Evolutionary conservation across 1,140 invertebrate species (phyloP).

Genomic region (Cryptotermes secundus): DNA sequence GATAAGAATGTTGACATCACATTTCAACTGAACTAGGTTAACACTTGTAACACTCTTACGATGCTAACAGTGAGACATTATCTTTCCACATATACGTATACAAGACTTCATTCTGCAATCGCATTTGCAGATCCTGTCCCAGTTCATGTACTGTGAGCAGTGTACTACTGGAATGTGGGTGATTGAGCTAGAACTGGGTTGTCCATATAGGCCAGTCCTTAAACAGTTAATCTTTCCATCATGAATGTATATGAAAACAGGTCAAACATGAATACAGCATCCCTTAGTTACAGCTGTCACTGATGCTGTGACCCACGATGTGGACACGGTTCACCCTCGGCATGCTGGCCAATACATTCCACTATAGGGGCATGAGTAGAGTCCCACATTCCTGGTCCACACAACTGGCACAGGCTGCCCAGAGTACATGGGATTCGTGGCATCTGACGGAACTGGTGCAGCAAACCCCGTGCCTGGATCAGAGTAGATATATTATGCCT

Average conservation of each 20-base stretch:
- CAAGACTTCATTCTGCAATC: too few species aligned
- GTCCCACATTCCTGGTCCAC: slow-evolving; percentile 91
- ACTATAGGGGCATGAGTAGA: slow-evolving; percentile 78
- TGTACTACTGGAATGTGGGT: neutral
- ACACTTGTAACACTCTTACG: too few species aligned
- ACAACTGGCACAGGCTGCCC: slow-evolving; percentile 80
- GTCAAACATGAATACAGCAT: neutral
- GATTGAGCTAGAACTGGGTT: neutral
- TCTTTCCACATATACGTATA: too few species aligned
- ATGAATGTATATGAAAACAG: neutral
- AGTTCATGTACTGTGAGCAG: too few species aligned
- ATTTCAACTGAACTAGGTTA: too few species aligned
- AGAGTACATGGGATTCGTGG: slow-evolving; percentile 85
- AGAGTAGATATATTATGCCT: neutral
- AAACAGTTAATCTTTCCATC: neutral
- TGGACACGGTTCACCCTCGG: slow-evolving; percentile 21
- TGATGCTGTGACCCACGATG: slow-evolving; percentile 23
- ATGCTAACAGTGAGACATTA: too few species aligned
- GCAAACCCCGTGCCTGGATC: slow-evolving; percentile 75
- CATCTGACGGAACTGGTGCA: slow-evolving; percentile 85
- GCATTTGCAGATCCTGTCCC: too few species aligned
- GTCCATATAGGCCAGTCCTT: neutral
- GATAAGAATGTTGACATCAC: too few species aligned
- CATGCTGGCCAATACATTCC: slow-evolving; percentile 54
- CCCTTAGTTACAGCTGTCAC: neutral